These are phyloP conservation scores for Sebastes minor DNA, from an alignment of 2,797 vertebrate genomes.

Conservation along the genomic window DNA sequence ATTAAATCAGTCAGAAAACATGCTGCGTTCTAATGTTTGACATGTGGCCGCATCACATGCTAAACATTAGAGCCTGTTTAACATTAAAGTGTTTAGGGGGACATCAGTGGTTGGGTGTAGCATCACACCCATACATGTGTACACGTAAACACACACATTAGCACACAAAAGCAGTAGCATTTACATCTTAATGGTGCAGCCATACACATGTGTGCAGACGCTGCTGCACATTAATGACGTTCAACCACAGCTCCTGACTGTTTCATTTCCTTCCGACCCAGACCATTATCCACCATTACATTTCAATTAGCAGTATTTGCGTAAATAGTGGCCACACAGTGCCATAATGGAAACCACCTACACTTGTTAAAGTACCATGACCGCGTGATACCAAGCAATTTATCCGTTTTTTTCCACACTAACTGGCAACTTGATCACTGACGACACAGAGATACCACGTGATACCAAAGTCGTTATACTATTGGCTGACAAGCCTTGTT, in stretches of 20 bases:
- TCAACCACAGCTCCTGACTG: constrained; percentile 4
- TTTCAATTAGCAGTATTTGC: constrained; percentile 13
- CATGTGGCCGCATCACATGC: background rate
- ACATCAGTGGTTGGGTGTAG: background rate
- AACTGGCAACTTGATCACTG: no score
- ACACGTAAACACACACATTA: background rate
- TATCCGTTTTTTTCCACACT: no score
- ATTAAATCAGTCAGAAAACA: background rate
- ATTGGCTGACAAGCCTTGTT: no score
- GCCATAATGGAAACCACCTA: constrained; percentile 35
- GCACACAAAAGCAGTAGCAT: background rate
- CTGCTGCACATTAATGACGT: constrained; percentile 4
- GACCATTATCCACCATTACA: constrained; percentile 28
- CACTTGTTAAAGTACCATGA: background rate
- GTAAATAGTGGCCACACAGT: background rate
- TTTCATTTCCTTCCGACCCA: background rate
- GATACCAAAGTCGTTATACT: no score
- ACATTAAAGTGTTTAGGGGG: constrained; percentile 16
- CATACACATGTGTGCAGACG: background rate
- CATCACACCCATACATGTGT: background rate
- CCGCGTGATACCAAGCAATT: background rate
- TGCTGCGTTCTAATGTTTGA: background rate
- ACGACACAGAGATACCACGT: no score
- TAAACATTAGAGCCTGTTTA: constrained; percentile 11
- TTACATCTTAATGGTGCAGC: background rate